Evolutionary conservation across 2,888 invertebrate genomes (phyloP), one percentile per base, ranked within the genome.

Genomic region (Mesorhabditis sp.): DNA sequence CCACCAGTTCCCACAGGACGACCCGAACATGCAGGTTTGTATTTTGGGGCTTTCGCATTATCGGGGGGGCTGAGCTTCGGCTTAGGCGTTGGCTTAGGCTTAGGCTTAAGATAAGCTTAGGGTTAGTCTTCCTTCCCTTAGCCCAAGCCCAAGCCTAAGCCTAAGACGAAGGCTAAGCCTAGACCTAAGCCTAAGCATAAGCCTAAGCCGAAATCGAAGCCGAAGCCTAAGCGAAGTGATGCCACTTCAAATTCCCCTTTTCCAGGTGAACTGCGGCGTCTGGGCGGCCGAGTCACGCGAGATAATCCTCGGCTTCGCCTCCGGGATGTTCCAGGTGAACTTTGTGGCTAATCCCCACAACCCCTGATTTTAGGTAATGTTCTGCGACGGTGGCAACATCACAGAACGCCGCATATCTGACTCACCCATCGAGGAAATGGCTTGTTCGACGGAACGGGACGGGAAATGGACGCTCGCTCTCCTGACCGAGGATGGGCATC

Each of bases 261-360:
- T 70, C 41, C 91, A 92, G 70, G 95, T 97, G 82, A 94, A 94
- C 0, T 95, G 95, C 86, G 97, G 96, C 62, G 93, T 94, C 84
- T 98, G 97, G 96, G 94, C 95, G 10, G 96, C 96, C 0, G 95
- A 95, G 86, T 96, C 96, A 87, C 92, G 93, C 86, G 94, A 95
- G 89, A 70, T 84, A 4, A 79, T 82, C 4, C 66, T 83, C 13
- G 83, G 83, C 6, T 76, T 81, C 45, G 73, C 77, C 6, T 73
- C 80, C n/a, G 83, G 83, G 50, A 71, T 70, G 13, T 78, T 83
- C 44, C 82, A 80, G 63, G 76, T 81, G 15, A 6, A 10, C 58
- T n/a, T 50, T 50, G 10, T 50, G n/a, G 58, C 7, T 50, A 10
- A 15, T 15, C 63, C 28, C 13, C 28, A 10, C 13, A 6, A 62